Evolutionary conservation across 2,888 invertebrate genomes (phyloP).

Genomic region (Ormyrus nitidulus): DNA sequence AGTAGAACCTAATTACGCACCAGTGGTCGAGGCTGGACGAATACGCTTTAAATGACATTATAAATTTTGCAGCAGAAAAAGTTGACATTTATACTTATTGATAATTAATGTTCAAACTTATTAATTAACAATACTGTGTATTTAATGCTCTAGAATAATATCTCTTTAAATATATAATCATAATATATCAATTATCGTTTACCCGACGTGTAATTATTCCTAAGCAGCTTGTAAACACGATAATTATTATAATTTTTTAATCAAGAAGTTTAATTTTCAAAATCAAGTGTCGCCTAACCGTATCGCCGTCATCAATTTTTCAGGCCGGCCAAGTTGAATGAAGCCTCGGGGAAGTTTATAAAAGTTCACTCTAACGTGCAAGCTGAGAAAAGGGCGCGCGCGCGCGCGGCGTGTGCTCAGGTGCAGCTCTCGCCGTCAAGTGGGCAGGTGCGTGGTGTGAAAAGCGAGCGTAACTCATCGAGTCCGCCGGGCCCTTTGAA

Average conservation of each 20-base stretch:
- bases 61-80: neutral
- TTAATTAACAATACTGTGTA: no score
- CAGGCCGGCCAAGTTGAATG: no score
- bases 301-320: no score
- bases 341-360: no score
- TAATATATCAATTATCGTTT: no score
- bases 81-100: neutral
- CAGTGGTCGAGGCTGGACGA: no score
- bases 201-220: no score
- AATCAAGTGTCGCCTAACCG: neutral
- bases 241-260: constrained; percentile 1
- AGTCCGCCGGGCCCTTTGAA: constrained; percentile 37
- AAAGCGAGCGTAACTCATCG: constrained; percentile 48
- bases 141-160: no score
- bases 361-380: no score
- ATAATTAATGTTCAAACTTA: no score
- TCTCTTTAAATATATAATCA: no score
- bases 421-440: neutral
- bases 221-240: no score
- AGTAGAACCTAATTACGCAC: constrained; percentile 39
- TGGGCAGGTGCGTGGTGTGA: constrained; percentile 14
- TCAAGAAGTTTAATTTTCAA: constrained; percentile 21
- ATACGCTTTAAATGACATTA: neutral
- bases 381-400: neutral
- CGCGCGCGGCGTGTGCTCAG: neutral